Evolutionary conservation across 1,140 invertebrate genomes (phyloP).

Genomic region (Gerris buenoi): DNA sequence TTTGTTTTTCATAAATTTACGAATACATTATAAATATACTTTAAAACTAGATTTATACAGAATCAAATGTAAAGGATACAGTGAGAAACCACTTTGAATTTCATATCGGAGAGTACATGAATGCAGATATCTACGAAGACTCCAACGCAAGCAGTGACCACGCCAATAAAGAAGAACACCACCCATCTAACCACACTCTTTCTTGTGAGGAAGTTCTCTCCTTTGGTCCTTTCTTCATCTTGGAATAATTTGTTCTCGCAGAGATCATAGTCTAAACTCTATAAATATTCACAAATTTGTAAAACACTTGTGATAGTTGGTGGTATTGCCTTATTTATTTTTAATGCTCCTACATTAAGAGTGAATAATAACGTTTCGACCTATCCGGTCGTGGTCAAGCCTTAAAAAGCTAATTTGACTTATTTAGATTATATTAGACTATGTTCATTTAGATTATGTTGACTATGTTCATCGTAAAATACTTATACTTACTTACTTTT

Average conservation of each 20-base stretch:
- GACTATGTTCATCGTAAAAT: no score
- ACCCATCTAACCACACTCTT: constrained; percentile 78
- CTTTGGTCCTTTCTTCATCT: constrained; percentile 59
- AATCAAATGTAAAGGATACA: constrained; percentile 53
- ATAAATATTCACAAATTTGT: no score
- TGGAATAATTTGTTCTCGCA: constrained; percentile 69
- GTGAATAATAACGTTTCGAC: neutral
- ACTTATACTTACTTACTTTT: no score
- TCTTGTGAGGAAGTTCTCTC: constrained; percentile 47
- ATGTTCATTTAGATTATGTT: no score
- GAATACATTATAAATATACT: no score
- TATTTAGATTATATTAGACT: no score
- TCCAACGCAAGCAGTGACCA: constrained; percentile 83
- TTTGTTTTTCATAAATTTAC: no score
- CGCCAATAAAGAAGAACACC: constrained; percentile 82
- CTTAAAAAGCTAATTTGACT: no score
- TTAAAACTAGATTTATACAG: neutral
- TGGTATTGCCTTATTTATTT: neutral
- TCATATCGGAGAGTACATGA: constrained; percentile 63
- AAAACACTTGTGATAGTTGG: no score
- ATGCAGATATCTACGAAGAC: constrained; percentile 80
- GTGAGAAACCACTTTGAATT: constrained; percentile 60
- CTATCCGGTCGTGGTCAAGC: no score
- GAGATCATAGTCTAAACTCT: constrained; percentile 83
- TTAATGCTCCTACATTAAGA: neutral